phyloP scores from a whole-genome alignment of 2,113 vertebrate species.

The Corythornis vintsioides region DNA sequence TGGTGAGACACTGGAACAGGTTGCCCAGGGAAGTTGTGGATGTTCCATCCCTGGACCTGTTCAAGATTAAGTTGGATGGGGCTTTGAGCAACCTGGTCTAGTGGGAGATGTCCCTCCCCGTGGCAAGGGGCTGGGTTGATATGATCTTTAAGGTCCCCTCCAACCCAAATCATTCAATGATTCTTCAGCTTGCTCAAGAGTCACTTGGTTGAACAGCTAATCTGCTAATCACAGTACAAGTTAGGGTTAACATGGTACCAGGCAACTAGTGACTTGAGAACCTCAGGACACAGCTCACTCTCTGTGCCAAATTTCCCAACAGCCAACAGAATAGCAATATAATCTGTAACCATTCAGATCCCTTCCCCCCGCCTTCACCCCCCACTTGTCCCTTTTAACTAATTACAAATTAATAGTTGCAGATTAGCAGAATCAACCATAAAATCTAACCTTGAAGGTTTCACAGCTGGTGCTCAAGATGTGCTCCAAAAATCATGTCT shows the following conservation, averaged over 20 bases:
- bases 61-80: too few species aligned
- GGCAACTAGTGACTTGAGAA: slow-evolving; percentile 16
- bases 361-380: not conserved
- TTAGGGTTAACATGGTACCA: not conserved
- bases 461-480: not conserved
- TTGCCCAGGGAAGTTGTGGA: too few species aligned
- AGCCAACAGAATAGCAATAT: not conserved
- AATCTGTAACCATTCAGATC: not conserved
- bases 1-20: too few species aligned
- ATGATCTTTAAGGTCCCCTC: too few species aligned
- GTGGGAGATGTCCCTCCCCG: too few species aligned
- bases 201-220: rapidly evolving
- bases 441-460: not conserved
- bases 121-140: too few species aligned
- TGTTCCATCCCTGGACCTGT: too few species aligned
- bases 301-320: not conserved
- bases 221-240: not conserved
- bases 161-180: too few species aligned
- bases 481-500: not conserved
- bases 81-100: too few species aligned
- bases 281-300: not conserved
- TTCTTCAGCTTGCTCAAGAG: not conserved
- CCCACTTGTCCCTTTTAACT: not conserved
- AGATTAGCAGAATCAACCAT: not conserved
- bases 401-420: not conserved